Base-by-base conservation (phyloP, 2,888 invertebrate species). In the Mayetiola destructor region DNA sequence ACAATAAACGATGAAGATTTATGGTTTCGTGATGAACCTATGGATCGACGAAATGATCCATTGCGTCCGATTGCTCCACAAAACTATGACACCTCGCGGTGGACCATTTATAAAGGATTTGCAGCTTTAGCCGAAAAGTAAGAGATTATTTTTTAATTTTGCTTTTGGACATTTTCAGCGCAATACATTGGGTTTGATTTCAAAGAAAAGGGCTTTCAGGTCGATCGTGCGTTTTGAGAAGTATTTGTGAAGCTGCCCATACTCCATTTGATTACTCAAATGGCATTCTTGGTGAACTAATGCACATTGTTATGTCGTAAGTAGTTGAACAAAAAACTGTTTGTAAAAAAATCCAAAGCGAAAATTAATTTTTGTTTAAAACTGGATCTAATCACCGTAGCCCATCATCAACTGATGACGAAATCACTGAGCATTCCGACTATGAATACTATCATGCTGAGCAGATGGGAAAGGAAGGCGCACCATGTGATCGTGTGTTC, bases 371-470 rank as follows among this genome's bases (percentile, higher is more conserved):
- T 16, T 39, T n/a, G n/a, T n/a, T 3, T n/a, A 53, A 18, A 10
- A 30, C 3, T n/a, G 18, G 61, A n/a, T n/a, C n/a, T n/a, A n/a
- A n/a, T n/a, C n/a, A 48, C 69, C 69, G 42, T 69, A 84, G 84
- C 20, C 86, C 87, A 21, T 86, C 87, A 16, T 75, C 81, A 32
- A 86, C 85, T 0, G 73, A 70, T 23, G 87, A 87, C 64, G 64
- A 69, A 1, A 65, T 83, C 20, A 79, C 80, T 3, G 77, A 80
- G 59, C 78, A 82, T 66, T 75, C 76, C 0, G 84, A 86, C 69
- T 81, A 80, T 61, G 85, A 85, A 66, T 87, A 85, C 67, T 78
- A 80, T 56, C 81, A 82, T 3, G 86, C 87, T 0, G 87, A 88
- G 68, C 70, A 77, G 59, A 67, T 82, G 4, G 87, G 87, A 3